phyloP scores from a whole-genome alignment of 2,113 vertebrate species.

The Hiodon tergisus region DNA sequence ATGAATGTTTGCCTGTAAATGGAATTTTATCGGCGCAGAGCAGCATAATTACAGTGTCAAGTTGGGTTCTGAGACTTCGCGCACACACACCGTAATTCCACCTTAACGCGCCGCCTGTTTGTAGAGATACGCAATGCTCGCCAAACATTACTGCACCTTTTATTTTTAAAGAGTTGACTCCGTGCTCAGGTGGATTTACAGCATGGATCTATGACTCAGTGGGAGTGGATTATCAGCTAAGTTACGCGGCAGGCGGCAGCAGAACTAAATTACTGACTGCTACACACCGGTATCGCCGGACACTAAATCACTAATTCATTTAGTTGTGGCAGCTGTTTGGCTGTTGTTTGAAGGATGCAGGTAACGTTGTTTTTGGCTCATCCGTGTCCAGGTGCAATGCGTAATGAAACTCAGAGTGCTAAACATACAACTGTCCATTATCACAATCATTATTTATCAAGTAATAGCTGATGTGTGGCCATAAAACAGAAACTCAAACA shows the following conservation, averaged over 20 bases:
- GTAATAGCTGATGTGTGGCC: too few relatives aligned
- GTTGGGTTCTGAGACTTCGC: too few relatives aligned
- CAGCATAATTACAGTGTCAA: too few relatives aligned
- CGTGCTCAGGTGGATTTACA: background rate
- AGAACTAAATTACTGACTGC: constrained; percentile 43
- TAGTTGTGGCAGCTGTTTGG: constrained; percentile 32
- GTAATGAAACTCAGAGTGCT: background rate
- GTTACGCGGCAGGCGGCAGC: constrained; percentile 31
- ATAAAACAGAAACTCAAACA: too few relatives aligned
- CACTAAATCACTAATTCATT: constrained; percentile 44
- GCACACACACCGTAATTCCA: too few relatives aligned
- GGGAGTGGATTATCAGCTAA: constrained; percentile 42
- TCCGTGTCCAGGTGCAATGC: constrained; percentile 19
- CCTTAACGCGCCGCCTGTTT: too few relatives aligned
- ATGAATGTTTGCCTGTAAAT: too few relatives aligned
- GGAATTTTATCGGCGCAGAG: too few relatives aligned
- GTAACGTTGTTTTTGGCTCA: background rate
- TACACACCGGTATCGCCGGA: constrained; percentile 37
- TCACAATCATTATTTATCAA: too few relatives aligned
- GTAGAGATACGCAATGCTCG: background rate
- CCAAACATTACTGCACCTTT: background rate
- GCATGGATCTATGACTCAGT: background rate
- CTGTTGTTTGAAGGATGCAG: constrained; percentile 6
- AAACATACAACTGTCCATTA: too few relatives aligned
- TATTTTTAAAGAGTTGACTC: background rate